Base-by-base conservation (phyloP, 2,888 invertebrate species). In the Hecatera dysodea region DNA sequence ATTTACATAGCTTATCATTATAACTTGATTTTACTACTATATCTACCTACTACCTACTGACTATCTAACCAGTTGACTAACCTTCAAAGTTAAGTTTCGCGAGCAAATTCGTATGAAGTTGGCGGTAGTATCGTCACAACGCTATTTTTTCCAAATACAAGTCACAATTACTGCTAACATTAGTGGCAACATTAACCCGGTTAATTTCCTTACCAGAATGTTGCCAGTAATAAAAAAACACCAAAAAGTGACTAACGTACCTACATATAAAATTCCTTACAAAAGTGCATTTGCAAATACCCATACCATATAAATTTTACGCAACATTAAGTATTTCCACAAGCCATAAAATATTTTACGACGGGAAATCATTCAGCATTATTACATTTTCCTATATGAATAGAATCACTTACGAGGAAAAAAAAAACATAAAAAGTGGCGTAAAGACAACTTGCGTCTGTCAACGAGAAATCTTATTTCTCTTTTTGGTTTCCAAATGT, bases 321-420 rank as follows among this genome's bases (percentile, higher is more conserved):
- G 48, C 53, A 50, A 50, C 52, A 46, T 50, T 53, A 36, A 44
- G 19, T 57, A 50, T 57, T 67, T 74, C 63, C 55, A 67, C 15
- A 19, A 53, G 42, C 44, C 53, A 80, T 80, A 76, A 68, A 80
- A 64, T 27, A 17, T 68, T 73, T 76, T 74, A 83, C 64, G 78
- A 69, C 78, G 50, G 78, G 83, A 85, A 75, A 75, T 72, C 76
- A 68, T 76, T 73, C 61, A 69, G 56, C 42, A 66, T 69, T 81
- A 75, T 59, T 61, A 78, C 50, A 67, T 60, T 33, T 67, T 48
- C 33, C 24, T 55, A 64, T n/a, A n/a, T n/a, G n/a, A 22, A 63
- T 55, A 70, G 60, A 72, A 59, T 53, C 68, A 70, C 79, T 79
- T 61, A 71, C 55, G 67, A 52, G 71, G 62, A 70, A 67, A 63